Conservation (phyloP, 2,113 vertebrate genomes). For the Eretmochelys imbricata region DNA sequence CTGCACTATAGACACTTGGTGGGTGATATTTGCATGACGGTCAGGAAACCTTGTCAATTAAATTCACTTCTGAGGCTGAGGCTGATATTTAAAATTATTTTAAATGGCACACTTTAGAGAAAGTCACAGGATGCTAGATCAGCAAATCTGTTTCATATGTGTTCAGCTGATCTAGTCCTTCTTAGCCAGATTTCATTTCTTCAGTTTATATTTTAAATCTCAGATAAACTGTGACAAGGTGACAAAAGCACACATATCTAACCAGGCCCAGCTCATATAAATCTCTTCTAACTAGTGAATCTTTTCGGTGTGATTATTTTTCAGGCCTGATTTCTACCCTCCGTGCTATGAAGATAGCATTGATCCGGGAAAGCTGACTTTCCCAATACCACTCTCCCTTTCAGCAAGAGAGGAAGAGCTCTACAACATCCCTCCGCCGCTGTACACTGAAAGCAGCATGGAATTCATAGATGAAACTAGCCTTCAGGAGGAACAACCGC, state of each 20-base stretch:
- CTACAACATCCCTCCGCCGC: constrained; percentile 75
- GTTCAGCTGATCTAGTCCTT: background rate
- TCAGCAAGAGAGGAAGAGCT: background rate
- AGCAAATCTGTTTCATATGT: background rate
- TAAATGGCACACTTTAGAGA: background rate
- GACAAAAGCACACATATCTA: background rate
- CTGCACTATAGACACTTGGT: background rate
- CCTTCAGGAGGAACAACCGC: constrained; percentile 79
- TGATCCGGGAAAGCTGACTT: constrained; percentile 35
- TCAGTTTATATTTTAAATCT: background rate
- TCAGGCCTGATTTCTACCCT: constrained; percentile 83
- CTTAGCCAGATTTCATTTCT: background rate
- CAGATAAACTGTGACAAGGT: background rate
- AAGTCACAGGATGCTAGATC: background rate
- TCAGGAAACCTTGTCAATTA: background rate
- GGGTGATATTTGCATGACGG: background rate
- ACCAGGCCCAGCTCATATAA: background rate
- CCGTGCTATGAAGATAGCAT: constrained; percentile 85
- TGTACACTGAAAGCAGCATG: constrained; percentile 72
- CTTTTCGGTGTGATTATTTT: constrained; percentile 23
- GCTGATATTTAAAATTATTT: background rate
- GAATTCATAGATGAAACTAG: constrained; percentile 65
- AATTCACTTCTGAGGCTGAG: background rate
- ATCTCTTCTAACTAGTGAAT: background rate
- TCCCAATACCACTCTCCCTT: background rate